Evolutionary conservation across 2,113 vertebrate species (phyloP).

Genomic region (Paramormyrops kingsleyae): DNA sequence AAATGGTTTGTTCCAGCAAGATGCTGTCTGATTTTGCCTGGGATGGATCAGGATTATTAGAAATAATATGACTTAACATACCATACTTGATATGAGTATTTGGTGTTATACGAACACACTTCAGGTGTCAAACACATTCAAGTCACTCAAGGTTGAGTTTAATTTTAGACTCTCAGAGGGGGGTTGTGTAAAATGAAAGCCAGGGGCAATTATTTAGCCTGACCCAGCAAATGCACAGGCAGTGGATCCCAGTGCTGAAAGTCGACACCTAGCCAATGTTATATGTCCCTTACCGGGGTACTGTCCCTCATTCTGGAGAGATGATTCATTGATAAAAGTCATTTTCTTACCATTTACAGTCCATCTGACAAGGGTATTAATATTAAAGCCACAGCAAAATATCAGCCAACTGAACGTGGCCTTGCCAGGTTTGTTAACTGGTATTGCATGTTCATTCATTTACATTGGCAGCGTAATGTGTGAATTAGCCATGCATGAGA

Average conservation of each 20-base stretch:
- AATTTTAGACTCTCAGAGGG: neutral
- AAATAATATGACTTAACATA: neutral
- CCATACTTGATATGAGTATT: neutral
- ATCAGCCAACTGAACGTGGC: neutral
- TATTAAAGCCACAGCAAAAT: neutral
- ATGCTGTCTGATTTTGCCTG: neutral
- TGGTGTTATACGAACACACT: neutral
- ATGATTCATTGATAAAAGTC: neutral
- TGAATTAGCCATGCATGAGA: neutral
- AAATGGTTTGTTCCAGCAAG: neutral
- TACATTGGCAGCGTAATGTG: neutral
- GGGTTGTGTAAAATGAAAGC: neutral
- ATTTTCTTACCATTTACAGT: neutral
- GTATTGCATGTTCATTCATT: neutral
- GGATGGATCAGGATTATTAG: neutral
- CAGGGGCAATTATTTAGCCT: neutral
- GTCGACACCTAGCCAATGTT: neutral
- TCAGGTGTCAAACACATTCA: neutral
- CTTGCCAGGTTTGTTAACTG: neutral
- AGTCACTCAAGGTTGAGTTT: neutral
- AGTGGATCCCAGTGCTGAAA: neutral
- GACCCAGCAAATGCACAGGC: neutral
- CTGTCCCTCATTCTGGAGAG: neutral
- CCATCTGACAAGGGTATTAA: conserved; percentile 2
- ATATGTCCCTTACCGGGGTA: neutral